A percentile compares a stretch with the other conserved stretches of the same genome.
Conservation (phyloP, 2,113 vertebrate genomes). For the Neoarius graeffei region DNA sequence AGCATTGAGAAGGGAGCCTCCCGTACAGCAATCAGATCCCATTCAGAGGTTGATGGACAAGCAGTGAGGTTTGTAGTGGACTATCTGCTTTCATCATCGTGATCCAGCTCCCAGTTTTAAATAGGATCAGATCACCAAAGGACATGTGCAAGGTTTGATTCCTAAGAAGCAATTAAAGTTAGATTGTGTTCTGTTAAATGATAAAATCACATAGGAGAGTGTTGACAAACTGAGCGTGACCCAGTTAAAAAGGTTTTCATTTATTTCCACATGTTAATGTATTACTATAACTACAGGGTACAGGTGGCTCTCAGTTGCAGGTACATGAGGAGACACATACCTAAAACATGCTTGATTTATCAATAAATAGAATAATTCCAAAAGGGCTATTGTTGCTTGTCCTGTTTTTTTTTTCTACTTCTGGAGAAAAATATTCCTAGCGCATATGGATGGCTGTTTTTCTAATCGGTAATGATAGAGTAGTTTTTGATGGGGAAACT, state of each 20-base stretch:
- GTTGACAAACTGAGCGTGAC: neutral
- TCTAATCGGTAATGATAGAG: slow-evolving; percentile 68
- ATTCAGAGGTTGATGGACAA: slow-evolving; percentile 56
- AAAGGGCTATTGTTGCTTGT: slow-evolving; percentile 45
- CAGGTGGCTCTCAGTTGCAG: slow-evolving; percentile 26
- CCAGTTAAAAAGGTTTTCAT: neutral
- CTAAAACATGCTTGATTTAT: slow-evolving; percentile 26
- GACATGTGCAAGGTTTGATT: neutral
- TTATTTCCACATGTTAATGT: neutral
- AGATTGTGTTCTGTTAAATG: neutral
- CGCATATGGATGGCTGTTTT: slow-evolving; percentile 61
- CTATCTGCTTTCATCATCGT: slow-evolving; percentile 53
- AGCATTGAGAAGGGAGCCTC: slow-evolving; percentile 49
- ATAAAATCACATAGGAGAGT: neutral
- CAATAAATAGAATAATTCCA: slow-evolving; percentile 32
- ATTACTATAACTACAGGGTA: neutral
- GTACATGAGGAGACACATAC: neutral
- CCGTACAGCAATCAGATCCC: slow-evolving; percentile 58
- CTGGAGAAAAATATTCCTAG: slow-evolving; percentile 43
- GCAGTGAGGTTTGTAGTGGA: slow-evolving; percentile 56
- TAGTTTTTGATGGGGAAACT: slow-evolving; percentile 66
- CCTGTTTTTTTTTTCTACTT: slow-evolving; percentile 45
- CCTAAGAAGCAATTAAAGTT: slow-evolving; percentile 39
- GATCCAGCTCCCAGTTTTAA: slow-evolving; percentile 49
- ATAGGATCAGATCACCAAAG: slow-evolving; percentile 55